Conservation (phyloP, 1,140 invertebrate species). For the Ptiloglossa arizonensis region DNA sequence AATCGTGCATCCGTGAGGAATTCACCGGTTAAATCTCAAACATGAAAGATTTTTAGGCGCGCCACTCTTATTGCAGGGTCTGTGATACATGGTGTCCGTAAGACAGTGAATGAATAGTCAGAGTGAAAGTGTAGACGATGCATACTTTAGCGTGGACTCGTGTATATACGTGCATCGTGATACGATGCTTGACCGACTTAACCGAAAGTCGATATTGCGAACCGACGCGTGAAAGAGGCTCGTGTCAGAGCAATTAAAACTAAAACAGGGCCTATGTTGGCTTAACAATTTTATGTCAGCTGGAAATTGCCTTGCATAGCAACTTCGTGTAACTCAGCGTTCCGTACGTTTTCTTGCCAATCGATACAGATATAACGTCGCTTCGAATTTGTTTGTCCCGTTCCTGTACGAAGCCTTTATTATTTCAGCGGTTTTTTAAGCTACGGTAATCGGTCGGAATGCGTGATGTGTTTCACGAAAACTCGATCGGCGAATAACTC, state of each 20-base stretch:
- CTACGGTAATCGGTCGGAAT: neutral
- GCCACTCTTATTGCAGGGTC: neutral
- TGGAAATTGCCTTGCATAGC: neutral
- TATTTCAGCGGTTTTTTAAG: neutral
- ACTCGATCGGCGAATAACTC: neutral
- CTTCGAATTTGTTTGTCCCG: neutral
- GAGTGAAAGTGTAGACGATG: slow-evolving; percentile 27
- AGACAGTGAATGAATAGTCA: neutral
- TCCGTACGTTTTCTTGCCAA: neutral
- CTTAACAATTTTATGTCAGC: neutral
- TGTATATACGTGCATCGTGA: slow-evolving; percentile 27
- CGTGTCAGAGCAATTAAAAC: slow-evolving; percentile 23
- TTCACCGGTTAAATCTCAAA: neutral
- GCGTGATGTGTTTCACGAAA: neutral
- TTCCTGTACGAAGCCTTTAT: no score
- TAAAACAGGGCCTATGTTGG: neutral
- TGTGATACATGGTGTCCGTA: neutral
- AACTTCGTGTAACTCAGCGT: neutral
- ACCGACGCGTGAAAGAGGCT: slow-evolving; percentile 12
- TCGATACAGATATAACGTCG: neutral
- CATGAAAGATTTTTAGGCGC: neutral
- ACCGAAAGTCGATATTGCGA: slow-evolving; percentile 43
- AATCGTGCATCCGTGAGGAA: neutral
- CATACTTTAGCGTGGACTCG: slow-evolving; percentile 14
- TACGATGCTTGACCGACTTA: slow-evolving; percentile 56